A percentile compares a stretch with the other conserved stretches of the same genome.
phyloP scores from a whole-genome alignment of 2,888 invertebrate species.

The Ormyrus thymus region DNA sequence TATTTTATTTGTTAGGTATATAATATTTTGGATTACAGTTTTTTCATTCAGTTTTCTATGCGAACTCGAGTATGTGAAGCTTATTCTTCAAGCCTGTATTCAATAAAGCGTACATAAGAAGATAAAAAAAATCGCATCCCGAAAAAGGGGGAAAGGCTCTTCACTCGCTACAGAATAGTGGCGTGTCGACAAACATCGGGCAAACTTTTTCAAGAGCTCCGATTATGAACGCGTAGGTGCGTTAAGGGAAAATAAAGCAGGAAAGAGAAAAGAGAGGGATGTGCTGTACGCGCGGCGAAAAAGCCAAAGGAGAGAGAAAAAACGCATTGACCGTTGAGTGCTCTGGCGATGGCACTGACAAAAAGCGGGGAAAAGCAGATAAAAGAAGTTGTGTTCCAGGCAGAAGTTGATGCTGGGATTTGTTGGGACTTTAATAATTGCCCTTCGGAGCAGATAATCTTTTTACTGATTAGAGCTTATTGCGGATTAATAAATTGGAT shows the following conservation, averaged over 20 bases:
- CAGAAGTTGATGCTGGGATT: too few species aligned
- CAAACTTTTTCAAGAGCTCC: slow-evolving; percentile 38
- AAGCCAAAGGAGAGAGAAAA: background rate
- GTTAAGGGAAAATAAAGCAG: slow-evolving; percentile 5
- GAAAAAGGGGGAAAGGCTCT: slow-evolving; percentile 16
- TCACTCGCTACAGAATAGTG: background rate
- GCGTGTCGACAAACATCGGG: slow-evolving; percentile 45
- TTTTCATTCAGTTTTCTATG: too few species aligned
- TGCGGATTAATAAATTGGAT: too few species aligned
- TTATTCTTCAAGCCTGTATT: background rate
- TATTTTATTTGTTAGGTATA: too few species aligned
- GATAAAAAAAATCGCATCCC: slow-evolving; percentile 22
- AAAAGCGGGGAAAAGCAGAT: slow-evolving; percentile 23
- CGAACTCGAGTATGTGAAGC: too few species aligned
- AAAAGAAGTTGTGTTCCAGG: background rate
- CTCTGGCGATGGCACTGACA: background rate
- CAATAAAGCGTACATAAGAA: background rate
- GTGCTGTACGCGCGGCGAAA: background rate
- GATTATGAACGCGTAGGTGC: slow-evolving; percentile 47
- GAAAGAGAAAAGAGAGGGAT: slow-evolving; percentile 5
- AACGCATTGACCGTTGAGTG: slow-evolving; percentile 30
- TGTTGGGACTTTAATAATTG: too few species aligned
- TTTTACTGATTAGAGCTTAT: too few species aligned
- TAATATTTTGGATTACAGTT: too few species aligned
- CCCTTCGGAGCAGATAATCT: too few species aligned